Base-by-base conservation (phyloP, 2,888 invertebrate genomes). In the Drosophila nigritarsus region DNA sequence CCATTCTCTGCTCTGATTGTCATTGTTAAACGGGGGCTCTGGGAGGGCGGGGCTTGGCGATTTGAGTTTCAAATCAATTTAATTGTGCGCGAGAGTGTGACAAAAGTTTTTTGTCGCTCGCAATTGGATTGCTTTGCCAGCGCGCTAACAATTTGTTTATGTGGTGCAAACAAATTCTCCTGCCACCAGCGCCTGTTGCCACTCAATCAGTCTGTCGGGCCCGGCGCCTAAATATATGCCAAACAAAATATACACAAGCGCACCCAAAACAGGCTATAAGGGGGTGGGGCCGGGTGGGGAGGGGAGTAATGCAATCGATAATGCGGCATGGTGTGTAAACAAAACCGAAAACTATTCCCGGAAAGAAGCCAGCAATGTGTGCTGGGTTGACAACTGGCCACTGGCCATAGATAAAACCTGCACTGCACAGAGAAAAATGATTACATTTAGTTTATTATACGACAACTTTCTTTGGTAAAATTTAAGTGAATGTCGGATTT, bases 1-100 rank as follows among this genome's bases (percentile, higher is more conserved):
- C 54, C 53, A 65, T 65, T 75, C 82, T 71, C 74, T 82, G 90
- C 89, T 87, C 87, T 90, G 82, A 82, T 90, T 89, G 84, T 58
- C 73, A 78, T 65, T 66, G 69, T 53, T 66, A 36, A 32, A 34
- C 27, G 32, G 13, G 50, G 5, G 7, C 3, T 36, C 5, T n/a
- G 30, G 29, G n/a, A 5, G 18, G 18, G 27, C 29, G 34, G 3
- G 3, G 2, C 8, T 48, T 60, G 36, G 27, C 24, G 27, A 40
- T 75, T 73, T 72, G 48, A 55, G 68, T 56, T 68, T 24, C 69
- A 73, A 87, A 83, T 85, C 88, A 82, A 87, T 89, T 84, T 87
- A 45, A 64, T 71, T 76, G 82, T 71, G 65, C 74, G 85, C 76
- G 65, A 75, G 64, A 76, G 77, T 85, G 88, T 85, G 74, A 85